Evolutionary conservation across 2,888 invertebrate species (phyloP), one percentile per base, ranked within the genome.

Genomic region (Petrolisthes manimaculis): DNA sequence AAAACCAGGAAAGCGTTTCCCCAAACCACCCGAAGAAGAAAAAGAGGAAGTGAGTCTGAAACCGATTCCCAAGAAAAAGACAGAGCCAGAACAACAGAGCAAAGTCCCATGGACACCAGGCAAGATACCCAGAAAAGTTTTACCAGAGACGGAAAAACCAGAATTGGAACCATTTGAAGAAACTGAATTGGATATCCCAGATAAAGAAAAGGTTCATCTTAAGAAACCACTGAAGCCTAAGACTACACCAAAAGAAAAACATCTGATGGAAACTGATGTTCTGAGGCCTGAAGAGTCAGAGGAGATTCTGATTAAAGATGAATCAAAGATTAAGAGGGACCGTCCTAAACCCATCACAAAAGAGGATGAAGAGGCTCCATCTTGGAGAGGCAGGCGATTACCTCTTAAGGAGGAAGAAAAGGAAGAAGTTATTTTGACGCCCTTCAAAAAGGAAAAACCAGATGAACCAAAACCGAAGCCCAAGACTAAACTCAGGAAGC

Each of bases 31-130:
- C n/a, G 88, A 83, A 53, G 79, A 82, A 14, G 88, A 88, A 83
- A 12, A 5, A 14, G 88, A 90, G 53, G 54, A n/a, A 18, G 83
- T 77, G 61, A 61, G 77, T n/a, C 51, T 90, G 55, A 88, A 90
- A 24, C 88, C 90, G 18, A 88, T 84, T 75, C 84, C 86, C 21
- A 89, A 86, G 82, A 84, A 83, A 67, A 90, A 84, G 85, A 14
- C 78, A 69, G 86, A 85, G 24, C 51, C 56, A 24, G 82, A 82
- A 5, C 83, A 83, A 55, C 81, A 87, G 55, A 74, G 69, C 54
- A 84, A 56, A 51, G 56, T 69, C 14, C 55, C 84, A 69, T 37
- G 55, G 51, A 88, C 51, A 71, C 71, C 79, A 53, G 74, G 84
- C 24, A 88, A 80, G 75, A 61, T n/a, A 80, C 71, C 81, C 18